Percentiles rank a stretch among this genome's conserved stretches.
Evolutionary conservation across 1,140 invertebrate species (phyloP).

Genomic region (Drosophila sturtevanti): DNA sequence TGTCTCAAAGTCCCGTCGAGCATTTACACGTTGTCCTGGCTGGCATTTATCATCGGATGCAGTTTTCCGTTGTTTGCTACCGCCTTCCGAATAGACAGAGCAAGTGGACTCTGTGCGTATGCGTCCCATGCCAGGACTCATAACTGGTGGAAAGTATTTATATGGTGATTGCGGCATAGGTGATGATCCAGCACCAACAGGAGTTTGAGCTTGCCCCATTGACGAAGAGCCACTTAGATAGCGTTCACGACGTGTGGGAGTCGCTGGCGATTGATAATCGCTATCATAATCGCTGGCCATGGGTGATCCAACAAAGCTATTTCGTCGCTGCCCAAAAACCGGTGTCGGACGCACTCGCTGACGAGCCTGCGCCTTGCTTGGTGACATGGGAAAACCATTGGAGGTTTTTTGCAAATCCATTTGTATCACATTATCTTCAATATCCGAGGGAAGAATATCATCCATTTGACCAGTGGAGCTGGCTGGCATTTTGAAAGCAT

Average conservation of each 20-base stretch:
- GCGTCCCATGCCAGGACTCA: constrained; percentile 67
- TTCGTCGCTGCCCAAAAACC: constrained; percentile 82
- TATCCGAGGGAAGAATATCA: constrained; percentile 65
- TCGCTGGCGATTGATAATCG: constrained; percentile 77
- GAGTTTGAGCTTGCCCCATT: constrained; percentile 42
- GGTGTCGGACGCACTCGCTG: constrained; percentile 65
- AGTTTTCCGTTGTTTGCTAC: constrained; percentile 58
- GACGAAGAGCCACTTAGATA: constrained; percentile 69
- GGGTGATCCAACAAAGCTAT: constrained; percentile 78
- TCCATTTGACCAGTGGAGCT: constrained; percentile 46
- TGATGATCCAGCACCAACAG: constrained; percentile 29
- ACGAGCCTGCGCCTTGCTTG: constrained; percentile 57
- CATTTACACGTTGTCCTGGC: constrained; percentile 57
- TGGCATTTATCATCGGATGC: constrained; percentile 44
- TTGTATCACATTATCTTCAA: constrained; percentile 78
- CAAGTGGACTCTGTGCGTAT: constrained; percentile 83
- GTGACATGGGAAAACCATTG: constrained; percentile 65
- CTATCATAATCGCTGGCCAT: constrained; percentile 58
- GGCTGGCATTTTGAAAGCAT: constrained; percentile 66
- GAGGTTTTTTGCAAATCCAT: constrained; percentile 70
- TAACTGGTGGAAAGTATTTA: constrained; percentile 59
- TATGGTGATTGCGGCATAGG: constrained; percentile 42
- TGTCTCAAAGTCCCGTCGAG: constrained; percentile 85
- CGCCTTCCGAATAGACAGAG: constrained; percentile 73
- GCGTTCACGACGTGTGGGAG: constrained; percentile 67